Conservation (phyloP, 2,113 vertebrate species). For the Anolis sagrei region DNA sequence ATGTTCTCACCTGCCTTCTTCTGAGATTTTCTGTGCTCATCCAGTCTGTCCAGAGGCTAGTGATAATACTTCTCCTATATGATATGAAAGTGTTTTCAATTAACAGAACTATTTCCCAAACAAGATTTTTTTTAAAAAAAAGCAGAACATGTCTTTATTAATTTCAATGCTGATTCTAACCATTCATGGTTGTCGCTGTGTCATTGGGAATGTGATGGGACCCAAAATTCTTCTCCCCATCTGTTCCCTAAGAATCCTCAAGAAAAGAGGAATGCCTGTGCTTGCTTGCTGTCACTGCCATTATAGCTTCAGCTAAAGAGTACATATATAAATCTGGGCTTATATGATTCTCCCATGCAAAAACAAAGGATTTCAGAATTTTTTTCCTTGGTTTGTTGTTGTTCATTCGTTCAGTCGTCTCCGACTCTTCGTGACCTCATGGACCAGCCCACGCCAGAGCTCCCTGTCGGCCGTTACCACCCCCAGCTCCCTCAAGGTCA, state of each 20-base stretch:
- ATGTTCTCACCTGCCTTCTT: neutral
- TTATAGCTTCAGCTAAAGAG: neutral
- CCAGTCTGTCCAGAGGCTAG: neutral
- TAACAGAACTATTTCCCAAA: neutral
- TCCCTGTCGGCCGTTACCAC: no score
- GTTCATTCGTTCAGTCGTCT: no score
- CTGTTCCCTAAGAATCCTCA: neutral
- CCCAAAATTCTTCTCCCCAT: no score
- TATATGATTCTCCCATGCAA: no score
- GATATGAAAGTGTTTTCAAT: neutral
- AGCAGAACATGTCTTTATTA: no score
- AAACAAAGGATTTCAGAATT: no score
- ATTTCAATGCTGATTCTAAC: neutral
- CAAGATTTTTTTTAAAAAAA: neutral
- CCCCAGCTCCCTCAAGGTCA: no score
- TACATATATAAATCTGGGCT: no score
- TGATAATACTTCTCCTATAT: neutral
- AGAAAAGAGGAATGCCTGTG: conserved; percentile 53
- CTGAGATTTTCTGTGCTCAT: neutral
- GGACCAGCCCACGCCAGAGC: no score
- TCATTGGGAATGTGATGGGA: neutral
- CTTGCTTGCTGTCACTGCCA: neutral
- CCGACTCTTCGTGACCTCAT: no score
- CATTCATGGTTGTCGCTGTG: neutral
- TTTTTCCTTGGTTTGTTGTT: no score